Conservation (phyloP, 2,113 vertebrate genomes). For the Seriola rivoliana region DNA sequence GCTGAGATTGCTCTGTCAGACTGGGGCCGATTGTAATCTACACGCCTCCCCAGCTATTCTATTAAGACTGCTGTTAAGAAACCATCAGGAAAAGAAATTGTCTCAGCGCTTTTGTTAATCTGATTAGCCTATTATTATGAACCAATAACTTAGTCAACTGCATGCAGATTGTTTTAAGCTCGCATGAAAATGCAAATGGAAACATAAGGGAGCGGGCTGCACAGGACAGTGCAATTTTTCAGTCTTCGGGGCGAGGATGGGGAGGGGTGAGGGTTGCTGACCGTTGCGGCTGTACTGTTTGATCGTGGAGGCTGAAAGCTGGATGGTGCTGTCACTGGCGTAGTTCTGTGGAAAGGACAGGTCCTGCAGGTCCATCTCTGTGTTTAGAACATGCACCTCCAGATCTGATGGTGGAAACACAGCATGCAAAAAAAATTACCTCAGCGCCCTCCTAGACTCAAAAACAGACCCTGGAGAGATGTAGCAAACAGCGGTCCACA, state of each 20-base stretch:
- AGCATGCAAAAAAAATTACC: background rate
- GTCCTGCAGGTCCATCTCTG: constrained; percentile 91
- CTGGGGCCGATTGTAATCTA: constrained; percentile 85
- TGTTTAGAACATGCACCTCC: constrained; percentile 93
- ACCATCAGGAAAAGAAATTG: constrained; percentile 86
- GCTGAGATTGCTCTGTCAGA: constrained; percentile 82
- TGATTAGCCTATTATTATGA: constrained; percentile 86
- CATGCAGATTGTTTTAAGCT: constrained; percentile 78
- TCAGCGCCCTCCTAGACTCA: background rate
- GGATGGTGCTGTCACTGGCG: constrained; percentile 91
- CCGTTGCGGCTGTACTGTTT: constrained; percentile 97
- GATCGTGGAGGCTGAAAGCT: constrained; percentile 93
- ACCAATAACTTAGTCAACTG: constrained; percentile 81
- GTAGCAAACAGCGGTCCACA: background rate
- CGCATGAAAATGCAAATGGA: constrained; percentile 69
- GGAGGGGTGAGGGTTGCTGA: constrained; percentile 76
- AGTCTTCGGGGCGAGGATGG: background rate
- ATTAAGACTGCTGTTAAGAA: constrained; percentile 86
- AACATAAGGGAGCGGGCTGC: constrained; percentile 32
- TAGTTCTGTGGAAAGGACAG: constrained; percentile 92
- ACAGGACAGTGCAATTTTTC: constrained; percentile 38
- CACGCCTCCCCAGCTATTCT: constrained; percentile 85
- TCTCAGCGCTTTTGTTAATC: constrained; percentile 87
- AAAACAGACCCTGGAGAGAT: background rate
- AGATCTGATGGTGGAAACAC: constrained; percentile 83